Percentiles rank a stretch among this genome's conserved stretches.
phyloP scores from a whole-genome alignment of 53 echinoderm and acorn worm genomes.

The Mesocentrotus franciscanus region DNA sequence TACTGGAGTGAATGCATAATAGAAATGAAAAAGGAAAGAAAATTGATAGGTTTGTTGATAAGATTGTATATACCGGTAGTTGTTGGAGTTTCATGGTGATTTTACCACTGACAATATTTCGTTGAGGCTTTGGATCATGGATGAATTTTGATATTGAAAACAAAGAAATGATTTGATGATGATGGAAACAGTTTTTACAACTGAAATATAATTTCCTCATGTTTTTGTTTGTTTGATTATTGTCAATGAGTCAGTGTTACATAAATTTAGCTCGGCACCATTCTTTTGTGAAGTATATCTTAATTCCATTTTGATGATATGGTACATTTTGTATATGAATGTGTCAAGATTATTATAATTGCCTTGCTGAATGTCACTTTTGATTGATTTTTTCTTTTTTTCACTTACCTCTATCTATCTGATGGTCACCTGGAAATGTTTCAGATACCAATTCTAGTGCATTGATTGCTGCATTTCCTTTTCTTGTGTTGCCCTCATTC shows the following conservation, averaged over 20 bases:
- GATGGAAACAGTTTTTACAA: neutral
- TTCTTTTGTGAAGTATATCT: neutral
- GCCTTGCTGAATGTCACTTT: neutral
- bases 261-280: neutral
- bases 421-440: neutral
- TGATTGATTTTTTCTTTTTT: neutral
- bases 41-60: neutral
- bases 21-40: neutral
- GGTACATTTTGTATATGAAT: neutral
- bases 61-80: neutral
- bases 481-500: neutral
- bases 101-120: neutral
- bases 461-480: neutral
- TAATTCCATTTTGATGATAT: neutral
- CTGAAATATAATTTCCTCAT: constrained; percentile 3
- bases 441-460: neutral
- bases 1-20: neutral
- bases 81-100: neutral
- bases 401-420: neutral
- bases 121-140: neutral
- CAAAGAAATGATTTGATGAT: neutral
- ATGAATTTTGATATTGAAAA: neutral
- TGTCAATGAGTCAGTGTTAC: neutral
- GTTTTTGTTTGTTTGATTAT: neutral
- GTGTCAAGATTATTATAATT: neutral